Evolutionary conservation across 2,113 vertebrate species (phyloP), one percentile per base, ranked within the genome.

Genomic region (Syrmaticus mikado): DNA sequence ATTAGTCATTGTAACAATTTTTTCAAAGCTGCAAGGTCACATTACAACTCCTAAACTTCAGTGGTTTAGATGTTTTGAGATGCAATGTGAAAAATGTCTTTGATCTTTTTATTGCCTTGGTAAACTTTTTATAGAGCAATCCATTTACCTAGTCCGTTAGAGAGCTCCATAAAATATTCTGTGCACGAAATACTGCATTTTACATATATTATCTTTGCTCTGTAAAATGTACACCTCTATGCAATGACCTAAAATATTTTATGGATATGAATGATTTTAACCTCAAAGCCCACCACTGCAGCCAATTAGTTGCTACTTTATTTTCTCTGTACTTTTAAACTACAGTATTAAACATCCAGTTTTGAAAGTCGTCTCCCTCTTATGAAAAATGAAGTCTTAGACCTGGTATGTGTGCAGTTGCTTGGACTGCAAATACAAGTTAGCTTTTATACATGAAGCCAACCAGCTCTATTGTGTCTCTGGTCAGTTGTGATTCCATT

Each of bases 31-130:
- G 74, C 61, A 84, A 96, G 93, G 95, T 92, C 87, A 62, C 83
- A 84, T 97, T 94, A 65, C 87, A 85, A 77, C 76, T 94, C 71
- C 91, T 84, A 93, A 91, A 96, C 87, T 87, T 91, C 72, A 79
- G 93, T 81, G 75, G 85, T 95, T 96, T 87, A 84, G 82, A 94
- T 89, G 84, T 78, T 96, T 92, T 84, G 89, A 91, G 78, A 95
- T 93, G 87, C 61, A 93, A 94, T 94, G 94, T 90, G 91, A 96
- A 97, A 95, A 95, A 93, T 89, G 91, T 87, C 93, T 97, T 97
- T 97, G 96, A 97, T 95, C 94, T 96, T 96, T 95, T 96, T 93
- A 82, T 90, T 94, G 91, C 81, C 77, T 96, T 89, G n/a, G 92
- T 96, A 96, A 97, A 96, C 53, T 71, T 90, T 95, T 94, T 94